Evolutionary conservation across 2,113 vertebrate species (phyloP), one percentile per base, ranked within the genome.

Genomic region (Amblyopsis rosae): DNA sequence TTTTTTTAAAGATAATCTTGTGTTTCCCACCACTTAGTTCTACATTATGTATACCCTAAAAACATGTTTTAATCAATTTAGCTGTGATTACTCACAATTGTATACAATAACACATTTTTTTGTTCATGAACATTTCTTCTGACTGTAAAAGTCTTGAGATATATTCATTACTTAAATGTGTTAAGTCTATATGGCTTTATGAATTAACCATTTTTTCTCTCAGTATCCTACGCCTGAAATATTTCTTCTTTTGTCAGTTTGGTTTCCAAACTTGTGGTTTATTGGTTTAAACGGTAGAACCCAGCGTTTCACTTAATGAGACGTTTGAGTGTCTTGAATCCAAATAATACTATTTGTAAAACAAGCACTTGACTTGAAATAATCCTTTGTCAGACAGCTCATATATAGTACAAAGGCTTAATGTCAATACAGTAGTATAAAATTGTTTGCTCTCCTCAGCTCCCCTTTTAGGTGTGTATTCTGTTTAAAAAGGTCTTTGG

Each of bases 371-470:
- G 80, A 69, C 64, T 72, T 10, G 70, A 76, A 76, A 78, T 82
- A 83, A 85, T 93, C 94, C 94, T 93, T 90, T 95, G 95, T 97
- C 96, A 96, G 96, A 98, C 96, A 95, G 94, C 95, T 94, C 82
- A 88, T 93, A 94, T 26, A 26, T 26, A 66, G 85, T 76, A 84
- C 72, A 0, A 80, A 69, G 80, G 88, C 67, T 77, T 33, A 61
- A n/a, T 62, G 19, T 48, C 57, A 45, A 54, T 73, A 75, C 57
- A 45, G 46, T 73, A 75, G 67, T 59, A 59, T 56, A 7, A 69
- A 12, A 72, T 15, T 12, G 65, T 77, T 75, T 80, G 1, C 51
- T 72, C 61, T 62, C 61, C 56, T 80, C 54, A 51, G 67, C 47
- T 76, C 57, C 32, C 26, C 3, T 26, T 65, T 49, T 49, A 17